phyloP scores from a whole-genome alignment of 2,888 invertebrate genomes.

The Apodemia zela region DNA sequence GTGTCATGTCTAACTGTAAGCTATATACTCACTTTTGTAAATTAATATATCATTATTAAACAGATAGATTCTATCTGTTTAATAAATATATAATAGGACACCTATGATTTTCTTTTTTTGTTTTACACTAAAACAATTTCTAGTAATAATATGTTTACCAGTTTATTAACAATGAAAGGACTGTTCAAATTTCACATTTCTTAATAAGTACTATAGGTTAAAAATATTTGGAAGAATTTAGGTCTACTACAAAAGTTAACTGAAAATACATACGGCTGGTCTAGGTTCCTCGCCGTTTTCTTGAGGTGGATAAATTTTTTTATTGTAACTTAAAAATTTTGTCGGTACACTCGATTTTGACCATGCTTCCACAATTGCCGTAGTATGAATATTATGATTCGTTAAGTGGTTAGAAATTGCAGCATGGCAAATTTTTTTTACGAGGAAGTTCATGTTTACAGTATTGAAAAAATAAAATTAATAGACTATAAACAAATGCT shows the following conservation, averaged over 20 bases:
- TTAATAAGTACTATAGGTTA: background rate
- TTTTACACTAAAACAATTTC: too few relatives aligned
- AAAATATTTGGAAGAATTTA: background rate
- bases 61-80: too few relatives aligned
- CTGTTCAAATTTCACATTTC: background rate
- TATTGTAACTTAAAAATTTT: conserved; percentile 85
- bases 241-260: background rate
- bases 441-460: background rate
- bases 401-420: background rate
- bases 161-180: too few relatives aligned
- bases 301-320: conserved; percentile 90
- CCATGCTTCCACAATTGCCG: conserved; percentile 53
- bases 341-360: conserved; percentile 60
- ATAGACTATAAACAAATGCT: too few relatives aligned
- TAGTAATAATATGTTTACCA: too few relatives aligned
- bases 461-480: background rate
- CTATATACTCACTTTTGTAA: too few relatives aligned
- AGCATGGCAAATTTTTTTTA: background rate
- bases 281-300: conserved; percentile 85
- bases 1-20: too few relatives aligned
- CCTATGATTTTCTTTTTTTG: background rate
- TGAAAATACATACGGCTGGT: conserved; percentile 86
- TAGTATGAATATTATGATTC: conserved; percentile 48
- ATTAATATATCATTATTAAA: too few relatives aligned
- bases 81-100: too few relatives aligned